Evolutionary conservation across 2,888 invertebrate species (phyloP).

Genomic region (Abscondita cerata): DNA sequence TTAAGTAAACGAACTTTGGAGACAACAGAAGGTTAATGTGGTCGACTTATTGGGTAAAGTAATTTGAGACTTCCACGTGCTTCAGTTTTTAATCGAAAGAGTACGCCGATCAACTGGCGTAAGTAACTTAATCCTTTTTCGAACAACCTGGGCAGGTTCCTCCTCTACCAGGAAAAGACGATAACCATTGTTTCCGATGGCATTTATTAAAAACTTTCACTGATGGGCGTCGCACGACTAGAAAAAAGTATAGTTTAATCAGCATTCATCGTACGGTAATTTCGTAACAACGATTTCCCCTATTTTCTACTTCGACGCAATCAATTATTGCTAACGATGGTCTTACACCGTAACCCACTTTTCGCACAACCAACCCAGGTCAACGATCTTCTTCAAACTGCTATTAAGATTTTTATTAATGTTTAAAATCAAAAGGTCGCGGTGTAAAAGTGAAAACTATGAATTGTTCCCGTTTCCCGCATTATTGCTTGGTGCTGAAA

Average conservation of each 20-base stretch:
- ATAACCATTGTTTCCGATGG: too few species aligned
- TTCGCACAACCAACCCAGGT: background rate
- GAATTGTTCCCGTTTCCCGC: too few species aligned
- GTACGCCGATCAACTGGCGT: conserved; percentile 20
- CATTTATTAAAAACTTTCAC: too few species aligned
- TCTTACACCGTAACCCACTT: conserved; percentile 10
- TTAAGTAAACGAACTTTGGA: conserved; percentile 1
- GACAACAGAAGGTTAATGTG: conserved; percentile 22
- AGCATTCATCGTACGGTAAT: background rate
- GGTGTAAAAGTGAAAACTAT: background rate
- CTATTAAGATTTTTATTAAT: background rate
- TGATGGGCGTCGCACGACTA: too few species aligned
- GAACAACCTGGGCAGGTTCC: background rate
- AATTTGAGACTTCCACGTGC: conserved; percentile 24
- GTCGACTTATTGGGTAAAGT: conserved; percentile 3
- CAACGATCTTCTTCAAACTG: background rate
- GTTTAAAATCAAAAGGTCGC: background rate
- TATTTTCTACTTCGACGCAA: conserved; percentile 2
- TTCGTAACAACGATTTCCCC: conserved; percentile 4
- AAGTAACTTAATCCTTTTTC: conserved; percentile 22
- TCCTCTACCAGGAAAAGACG: too few species aligned
- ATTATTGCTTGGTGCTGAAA: background rate
- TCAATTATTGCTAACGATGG: conserved; percentile 1
- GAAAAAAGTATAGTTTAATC: too few species aligned
- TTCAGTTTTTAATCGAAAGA: conserved; percentile 19